Conservation (phyloP, 2,113 vertebrate species). For the Nannobrachium achirus region DNA sequence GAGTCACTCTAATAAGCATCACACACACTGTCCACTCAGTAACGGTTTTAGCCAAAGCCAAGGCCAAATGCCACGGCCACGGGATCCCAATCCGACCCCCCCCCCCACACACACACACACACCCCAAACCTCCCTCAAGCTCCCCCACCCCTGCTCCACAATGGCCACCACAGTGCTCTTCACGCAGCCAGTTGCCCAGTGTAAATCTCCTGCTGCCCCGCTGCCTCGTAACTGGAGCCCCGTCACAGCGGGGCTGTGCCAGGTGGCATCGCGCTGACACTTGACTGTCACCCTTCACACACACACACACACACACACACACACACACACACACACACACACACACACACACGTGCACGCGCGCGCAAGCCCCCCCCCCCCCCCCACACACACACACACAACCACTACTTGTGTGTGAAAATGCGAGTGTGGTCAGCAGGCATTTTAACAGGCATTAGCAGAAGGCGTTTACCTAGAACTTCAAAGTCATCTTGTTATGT, state of each 20-base stretch:
- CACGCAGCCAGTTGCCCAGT: slow-evolving; percentile 50
- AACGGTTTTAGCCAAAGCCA: slow-evolving; percentile 54
- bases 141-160: slow-evolving; percentile 14
- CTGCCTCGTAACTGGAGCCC: slow-evolving; percentile 63
- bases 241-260: slow-evolving; percentile 42
- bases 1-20: not conserved
- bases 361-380: too few species aligned
- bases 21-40: slow-evolving; percentile 33
- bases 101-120: too few species aligned
- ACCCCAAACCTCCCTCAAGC: slow-evolving; percentile 1
- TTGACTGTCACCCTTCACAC: slow-evolving; percentile 29
- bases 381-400: slow-evolving; percentile 14
- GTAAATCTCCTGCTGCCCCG: slow-evolving; percentile 65
- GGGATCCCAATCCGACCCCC: slow-evolving; percentile 15
- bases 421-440: slow-evolving; percentile 31
- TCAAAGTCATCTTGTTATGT: not conserved
- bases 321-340: not conserved
- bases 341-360: too few species aligned
- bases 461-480: not conserved
- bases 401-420: slow-evolving; percentile 18
- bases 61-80: slow-evolving; percentile 52
- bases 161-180: slow-evolving; percentile 24
- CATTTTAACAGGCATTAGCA: slow-evolving; percentile 43
- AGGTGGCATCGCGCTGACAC: slow-evolving; percentile 48
- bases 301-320: slow-evolving; percentile 20